Evolutionary conservation across 2,797 vertebrate genomes (phyloP).

Genomic region (Lophotriccus pileatus): DNA sequence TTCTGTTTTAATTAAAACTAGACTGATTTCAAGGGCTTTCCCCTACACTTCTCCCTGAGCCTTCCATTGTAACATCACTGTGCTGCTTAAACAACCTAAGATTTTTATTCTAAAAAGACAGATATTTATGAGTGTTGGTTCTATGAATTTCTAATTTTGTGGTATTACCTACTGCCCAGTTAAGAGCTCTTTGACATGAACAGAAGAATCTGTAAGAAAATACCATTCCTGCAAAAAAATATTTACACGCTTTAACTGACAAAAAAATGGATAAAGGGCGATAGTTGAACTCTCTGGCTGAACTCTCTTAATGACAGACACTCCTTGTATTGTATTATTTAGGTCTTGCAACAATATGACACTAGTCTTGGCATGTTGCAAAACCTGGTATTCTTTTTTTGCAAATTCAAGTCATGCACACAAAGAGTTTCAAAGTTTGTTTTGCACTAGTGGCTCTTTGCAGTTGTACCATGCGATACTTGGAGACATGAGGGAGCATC

Average conservation of each 20-base stretch:
- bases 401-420: neutral
- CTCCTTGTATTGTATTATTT: neutral
- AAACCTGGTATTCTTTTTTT: neutral
- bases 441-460: neutral
- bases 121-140: neutral
- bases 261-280: neutral
- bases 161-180: neutral
- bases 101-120: neutral
- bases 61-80: neutral
- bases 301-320: neutral
- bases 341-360: neutral
- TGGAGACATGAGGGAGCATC: neutral
- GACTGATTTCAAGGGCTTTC: neutral
- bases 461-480: neutral
- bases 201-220: neutral
- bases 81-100: neutral
- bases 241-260: neutral
- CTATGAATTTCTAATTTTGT: neutral
- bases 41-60: neutral
- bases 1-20: conserved; percentile 29
- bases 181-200: neutral
- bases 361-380: neutral
- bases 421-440: neutral
- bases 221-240: neutral
- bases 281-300: neutral